These are phyloP conservation scores for Koerneria pararmatus DNA, from an alignment of 2,888 invertebrate species.

Conservation along the genomic window DNA sequence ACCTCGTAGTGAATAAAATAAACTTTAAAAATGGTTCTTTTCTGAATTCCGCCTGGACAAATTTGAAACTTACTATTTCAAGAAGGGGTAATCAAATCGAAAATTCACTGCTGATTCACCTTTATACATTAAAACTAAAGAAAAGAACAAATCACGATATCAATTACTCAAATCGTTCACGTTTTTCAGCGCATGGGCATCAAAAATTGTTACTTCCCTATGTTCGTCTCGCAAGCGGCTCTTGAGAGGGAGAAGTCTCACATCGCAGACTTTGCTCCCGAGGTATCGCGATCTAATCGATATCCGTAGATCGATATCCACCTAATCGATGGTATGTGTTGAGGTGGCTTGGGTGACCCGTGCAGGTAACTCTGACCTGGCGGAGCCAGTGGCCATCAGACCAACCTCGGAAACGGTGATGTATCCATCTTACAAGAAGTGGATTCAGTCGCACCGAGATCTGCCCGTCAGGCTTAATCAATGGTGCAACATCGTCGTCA, in stretches of 20 bases:
- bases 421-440: constrained; percentile 96
- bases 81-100: neutral
- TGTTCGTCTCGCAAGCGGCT: constrained; percentile 86
- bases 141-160: no score
- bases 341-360: constrained; percentile 84
- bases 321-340: neutral
- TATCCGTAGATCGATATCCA: neutral
- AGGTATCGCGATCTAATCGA: no score
- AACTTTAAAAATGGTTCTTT: no score
- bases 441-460: constrained; percentile 95
- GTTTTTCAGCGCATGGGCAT: constrained; percentile 73
- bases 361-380: constrained; percentile 87
- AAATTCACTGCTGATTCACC: no score
- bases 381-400: constrained; percentile 92
- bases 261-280: constrained; percentile 96
- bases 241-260: constrained; percentile 92
- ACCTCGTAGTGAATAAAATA: no score
- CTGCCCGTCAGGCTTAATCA: constrained; percentile 93
- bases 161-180: neutral
- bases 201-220: constrained; percentile 94
- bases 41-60: no score
- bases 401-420: constrained; percentile 99
- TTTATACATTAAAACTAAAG: no score
- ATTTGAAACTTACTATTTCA: neutral
- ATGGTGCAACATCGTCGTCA: constrained; percentile 97